Base-by-base conservation (phyloP, 1,140 invertebrate species). In the Hirudo medicinalis region DNA sequence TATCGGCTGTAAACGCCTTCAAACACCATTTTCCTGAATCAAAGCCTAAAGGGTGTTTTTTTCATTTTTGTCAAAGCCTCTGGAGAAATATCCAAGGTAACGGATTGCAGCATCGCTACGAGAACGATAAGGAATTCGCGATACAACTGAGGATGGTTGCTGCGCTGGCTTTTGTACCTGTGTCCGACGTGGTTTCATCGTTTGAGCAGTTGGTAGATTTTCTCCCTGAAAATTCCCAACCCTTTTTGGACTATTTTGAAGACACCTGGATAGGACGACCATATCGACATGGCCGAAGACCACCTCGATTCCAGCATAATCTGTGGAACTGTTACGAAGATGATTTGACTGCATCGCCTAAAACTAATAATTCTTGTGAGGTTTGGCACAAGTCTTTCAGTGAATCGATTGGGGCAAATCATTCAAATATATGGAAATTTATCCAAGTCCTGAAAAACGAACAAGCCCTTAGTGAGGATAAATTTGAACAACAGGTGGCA, bases 1-100 rank as follows among this genome's bases (percentile, higher is more conserved):
- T 63, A 32, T 32, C 57, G 17, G 6, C 19, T 19, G 19, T 63
- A 6, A 22, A 63, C 19, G 57, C 57, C 15, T 63, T 11, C 17
- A 32, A 32, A 13, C 11, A 63, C 8, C 4, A 22, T 22, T 63
- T 63, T 20, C 57, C 57, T 25, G 11, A 4, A 25, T 63, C 57
- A 13, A 63, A 20, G 29, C 57, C 9, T 25, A 63, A 63, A 63
- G 57, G 57, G 1, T 63, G 57, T 63, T 63, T 63, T 63, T 63
- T 63, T 20, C 6, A 63, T 32, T 63, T 63, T 32, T 25, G 57
- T 20, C 6, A 63, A 20, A 25, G 57, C 22, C 22, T 63, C 19
- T 63, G 9, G 57, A 22, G 57, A 25, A 63, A 63, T 20, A 63
- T 63, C 29, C 29, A 63, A 11, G 2, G 0, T 22, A 63, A 63